Evolutionary conservation across 2,113 vertebrate genomes (phyloP).

Genomic region (Pteronura brasiliensis): DNA sequence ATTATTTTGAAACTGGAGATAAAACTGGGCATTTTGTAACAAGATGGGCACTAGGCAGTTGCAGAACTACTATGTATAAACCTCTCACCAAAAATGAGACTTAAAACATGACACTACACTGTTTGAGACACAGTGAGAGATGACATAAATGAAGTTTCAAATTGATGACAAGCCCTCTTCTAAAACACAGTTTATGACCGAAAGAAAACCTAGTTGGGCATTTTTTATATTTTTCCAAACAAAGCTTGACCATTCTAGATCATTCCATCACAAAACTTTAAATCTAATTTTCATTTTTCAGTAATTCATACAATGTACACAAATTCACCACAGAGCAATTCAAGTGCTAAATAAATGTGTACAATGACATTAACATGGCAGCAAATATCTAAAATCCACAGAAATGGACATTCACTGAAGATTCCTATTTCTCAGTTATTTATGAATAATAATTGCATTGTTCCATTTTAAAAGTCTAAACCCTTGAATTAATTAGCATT

Average conservation of each 20-base stretch:
- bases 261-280: conserved; percentile 15
- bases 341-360: not conserved
- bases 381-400: conserved; percentile 26
- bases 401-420: not conserved
- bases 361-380: not conserved
- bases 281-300: conserved; percentile 5
- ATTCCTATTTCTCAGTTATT: not conserved
- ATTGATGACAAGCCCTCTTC: not conserved
- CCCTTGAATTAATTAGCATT: conserved; percentile 24
- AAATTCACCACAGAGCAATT: conserved; percentile 23
- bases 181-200: not conserved
- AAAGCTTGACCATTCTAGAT: not conserved
- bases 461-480: conserved; percentile 22
- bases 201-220: not conserved
- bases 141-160: not conserved
- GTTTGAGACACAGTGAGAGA: not conserved
- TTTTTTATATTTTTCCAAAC: not conserved
- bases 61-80: conserved; percentile 1
- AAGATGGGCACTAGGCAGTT: not conserved
- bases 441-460: not conserved
- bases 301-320: not conserved
- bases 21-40: conserved; percentile 6
- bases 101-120: not conserved
- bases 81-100: conserved; percentile 20
- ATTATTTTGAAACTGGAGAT: conserved; percentile 34